Conservation (phyloP, 1,140 invertebrate species). For the Antheraea mylitta region DNA sequence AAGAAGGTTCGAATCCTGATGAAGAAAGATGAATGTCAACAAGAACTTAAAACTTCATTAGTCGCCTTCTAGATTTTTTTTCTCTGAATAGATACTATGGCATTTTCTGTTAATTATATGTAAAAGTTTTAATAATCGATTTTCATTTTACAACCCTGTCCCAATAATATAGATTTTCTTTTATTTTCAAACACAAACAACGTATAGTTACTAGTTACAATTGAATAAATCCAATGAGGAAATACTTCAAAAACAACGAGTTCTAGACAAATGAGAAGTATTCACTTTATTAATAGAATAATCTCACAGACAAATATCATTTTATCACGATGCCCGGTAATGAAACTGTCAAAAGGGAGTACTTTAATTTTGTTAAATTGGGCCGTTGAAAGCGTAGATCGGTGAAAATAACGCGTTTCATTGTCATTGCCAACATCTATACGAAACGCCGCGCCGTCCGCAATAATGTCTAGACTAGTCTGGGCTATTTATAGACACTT, state of each 20-base stretch:
- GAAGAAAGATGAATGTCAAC: not conserved
- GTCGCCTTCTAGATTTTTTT: no score
- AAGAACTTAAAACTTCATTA: no score
- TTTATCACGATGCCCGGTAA: slow-evolving; percentile 3
- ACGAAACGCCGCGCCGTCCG: slow-evolving; percentile 13
- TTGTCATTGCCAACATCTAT: slow-evolving; percentile 25
- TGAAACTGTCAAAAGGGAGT: slow-evolving; percentile 20
- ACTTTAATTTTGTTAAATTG: slow-evolving; percentile 16
- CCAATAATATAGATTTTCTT: no score
- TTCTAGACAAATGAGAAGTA: not conserved
- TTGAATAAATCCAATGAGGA: not conserved
- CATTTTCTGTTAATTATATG: no score
- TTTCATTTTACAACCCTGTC: no score
- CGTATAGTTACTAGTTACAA: not conserved
- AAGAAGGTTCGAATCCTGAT: slow-evolving; percentile 24
- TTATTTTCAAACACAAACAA: not conserved
- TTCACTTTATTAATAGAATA: slow-evolving; percentile 1
- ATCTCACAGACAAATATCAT: slow-evolving; percentile 13
- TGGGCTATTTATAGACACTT: slow-evolving; percentile 18
- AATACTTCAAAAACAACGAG: not conserved
- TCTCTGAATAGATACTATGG: no score
- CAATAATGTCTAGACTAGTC: slow-evolving; percentile 22
- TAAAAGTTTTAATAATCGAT: no score
- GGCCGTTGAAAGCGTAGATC: not conserved
- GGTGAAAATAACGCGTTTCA: slow-evolving; percentile 18